These are phyloP conservation scores for Acanthosepion esculentum DNA, from an alignment of 2,888 invertebrate species.

Conservation along the genomic window DNA sequence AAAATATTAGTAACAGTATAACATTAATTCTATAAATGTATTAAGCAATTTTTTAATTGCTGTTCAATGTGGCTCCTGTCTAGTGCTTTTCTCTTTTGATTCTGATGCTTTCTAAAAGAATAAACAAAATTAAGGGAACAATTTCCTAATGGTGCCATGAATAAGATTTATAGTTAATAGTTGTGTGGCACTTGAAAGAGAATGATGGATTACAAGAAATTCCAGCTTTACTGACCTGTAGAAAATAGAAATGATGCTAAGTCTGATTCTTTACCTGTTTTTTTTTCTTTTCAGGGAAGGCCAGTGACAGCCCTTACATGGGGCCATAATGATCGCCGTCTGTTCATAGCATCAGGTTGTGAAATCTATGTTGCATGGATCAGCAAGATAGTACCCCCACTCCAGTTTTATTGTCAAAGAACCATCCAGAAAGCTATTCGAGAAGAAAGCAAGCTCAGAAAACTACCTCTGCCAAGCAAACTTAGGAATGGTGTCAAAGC, in stretches of 20 bases:
- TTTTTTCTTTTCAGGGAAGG: slow-evolving; percentile 72
- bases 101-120: neutral
- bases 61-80: neutral
- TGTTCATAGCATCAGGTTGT: slow-evolving; percentile 94
- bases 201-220: neutral
- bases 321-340: slow-evolving; percentile 96
- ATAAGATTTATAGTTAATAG: neutral
- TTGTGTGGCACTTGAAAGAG: neutral
- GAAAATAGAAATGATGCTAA: neutral
- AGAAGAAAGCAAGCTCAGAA: slow-evolving; percentile 84
- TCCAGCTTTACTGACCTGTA: neutral
- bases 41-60: too few species aligned
- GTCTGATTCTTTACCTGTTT: neutral
- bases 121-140: neutral
- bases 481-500: slow-evolving; percentile 76
- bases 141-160: too few species aligned
- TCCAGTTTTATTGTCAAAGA: slow-evolving; percentile 91
- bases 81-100: neutral
- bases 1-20: too few species aligned
- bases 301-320: slow-evolving; percentile 95
- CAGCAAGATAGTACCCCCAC: slow-evolving; percentile 89
- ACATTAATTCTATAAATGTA: too few species aligned
- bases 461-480: slow-evolving; percentile 89
- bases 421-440: slow-evolving; percentile 73
- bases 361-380: slow-evolving; percentile 94